Base-by-base conservation (phyloP, 2,888 invertebrate species). In the Drosophila kuntzei region DNA sequence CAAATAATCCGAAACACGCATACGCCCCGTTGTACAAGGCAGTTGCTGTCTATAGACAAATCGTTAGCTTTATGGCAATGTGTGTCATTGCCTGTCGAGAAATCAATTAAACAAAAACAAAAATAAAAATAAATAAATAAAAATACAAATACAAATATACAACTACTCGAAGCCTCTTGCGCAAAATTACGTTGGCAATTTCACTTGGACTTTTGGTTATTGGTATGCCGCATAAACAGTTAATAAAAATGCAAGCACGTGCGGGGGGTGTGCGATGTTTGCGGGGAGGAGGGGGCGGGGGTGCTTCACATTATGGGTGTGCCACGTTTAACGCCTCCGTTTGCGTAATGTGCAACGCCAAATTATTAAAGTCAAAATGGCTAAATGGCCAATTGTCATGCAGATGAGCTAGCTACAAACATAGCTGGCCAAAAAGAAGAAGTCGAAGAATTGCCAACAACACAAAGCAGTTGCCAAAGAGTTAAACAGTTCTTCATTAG, bases 51-150 rank as follows among this genome's bases (percentile, higher is more conserved):
- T 59, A 49, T 66, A 69, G 54, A 58, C 59, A 61, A 62, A 67
- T 60, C 57, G 67, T 70, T 72, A 60, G 61, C 54, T 71, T 70
- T 89, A 87, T 90, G 87, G 87, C 81, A 66, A 90, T 89, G 90
- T 86, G 70, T 86, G 86, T 86, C 86, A 86, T 90, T 86, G 86
- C 89, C 88, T 84, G 80, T 70, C 73, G 87, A 83, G 85, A 87
- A 89, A 90, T 89, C 85, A 85, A 89, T 85, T 87, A 89, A 78
- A 72, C 68, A 59, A 60, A 57, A 68, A 64, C 51, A 57, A 58
- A 61, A 50, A 74, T 58, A 72, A 49, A n/a, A n/a, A 46, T 55
- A 76, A 54, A 34, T 34, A 32, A 65, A 34, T 34, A 43, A 27
- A 41, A 46, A 12, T 32, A 32, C 27, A 29, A 22, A 22, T 3